Percentiles rank a stretch among this genome's conserved stretches.
Evolutionary conservation across 2,113 vertebrate species (phyloP).

Genomic region (Aldabrachelys gigantea): DNA sequence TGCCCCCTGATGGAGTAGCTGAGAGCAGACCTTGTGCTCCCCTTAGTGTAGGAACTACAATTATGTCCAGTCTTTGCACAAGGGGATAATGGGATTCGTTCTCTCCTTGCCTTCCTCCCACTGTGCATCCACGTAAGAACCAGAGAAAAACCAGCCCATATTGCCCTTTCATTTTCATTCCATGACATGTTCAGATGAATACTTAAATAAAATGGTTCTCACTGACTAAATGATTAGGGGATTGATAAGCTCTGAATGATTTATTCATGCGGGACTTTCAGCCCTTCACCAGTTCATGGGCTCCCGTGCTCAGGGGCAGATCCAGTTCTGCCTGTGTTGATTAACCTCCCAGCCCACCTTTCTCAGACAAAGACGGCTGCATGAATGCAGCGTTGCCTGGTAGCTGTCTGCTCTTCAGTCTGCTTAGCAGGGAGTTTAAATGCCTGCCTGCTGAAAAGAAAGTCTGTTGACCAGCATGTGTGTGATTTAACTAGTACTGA

Average conservation of each 20-base stretch:
- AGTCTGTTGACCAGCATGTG: conserved; percentile 58
- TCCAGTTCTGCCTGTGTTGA: background rate
- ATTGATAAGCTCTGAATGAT: conserved; percentile 66
- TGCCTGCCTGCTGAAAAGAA: conserved; percentile 6
- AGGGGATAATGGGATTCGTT: conserved; percentile 34
- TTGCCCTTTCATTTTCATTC: conserved; percentile 34
- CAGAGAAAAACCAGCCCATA: background rate
- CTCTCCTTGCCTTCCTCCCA: background rate
- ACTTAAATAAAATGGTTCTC: conserved; percentile 38
- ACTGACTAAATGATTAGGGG: conserved; percentile 37
- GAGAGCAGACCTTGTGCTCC: too few relatives aligned
- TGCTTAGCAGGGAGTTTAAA: background rate
- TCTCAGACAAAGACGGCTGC: conserved; percentile 52
- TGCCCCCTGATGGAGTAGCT: background rate
- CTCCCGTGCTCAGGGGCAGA: conserved; percentile 12
- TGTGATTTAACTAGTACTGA: conserved; percentile 66
- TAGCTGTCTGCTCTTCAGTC: conserved; percentile 34
- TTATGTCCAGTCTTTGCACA: background rate
- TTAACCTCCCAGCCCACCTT: conserved; percentile 46
- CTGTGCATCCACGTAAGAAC: background rate
- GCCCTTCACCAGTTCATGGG: background rate
- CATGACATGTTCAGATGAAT: conserved; percentile 23
- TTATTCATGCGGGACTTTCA: conserved; percentile 53
- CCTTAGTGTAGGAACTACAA: too few relatives aligned
- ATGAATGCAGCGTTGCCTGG: conserved; percentile 1